Evolutionary conservation across 2,888 invertebrate species (phyloP).

Genomic region (Tetropium fuscum): DNA sequence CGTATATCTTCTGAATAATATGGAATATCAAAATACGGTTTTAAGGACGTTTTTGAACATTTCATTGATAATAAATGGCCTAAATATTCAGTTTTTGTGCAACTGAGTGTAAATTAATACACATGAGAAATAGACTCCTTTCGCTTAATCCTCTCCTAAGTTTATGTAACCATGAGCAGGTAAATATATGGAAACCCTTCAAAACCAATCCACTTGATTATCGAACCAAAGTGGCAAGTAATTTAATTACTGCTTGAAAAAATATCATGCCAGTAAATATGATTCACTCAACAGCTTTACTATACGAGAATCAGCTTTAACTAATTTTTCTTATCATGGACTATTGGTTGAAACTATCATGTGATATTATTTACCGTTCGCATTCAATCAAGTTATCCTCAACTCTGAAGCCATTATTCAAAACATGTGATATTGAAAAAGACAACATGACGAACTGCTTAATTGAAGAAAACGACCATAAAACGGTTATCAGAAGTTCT

Average conservation of each 20-base stretch:
- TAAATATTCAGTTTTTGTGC: no score
- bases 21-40: no score
- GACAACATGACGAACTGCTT: slow-evolving; percentile 33
- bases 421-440: slow-evolving; percentile 29
- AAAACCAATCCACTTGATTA: slow-evolving; percentile 1
- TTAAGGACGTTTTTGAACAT: no score
- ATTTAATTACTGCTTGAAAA: slow-evolving; percentile 6
- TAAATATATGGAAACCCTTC: slow-evolving; percentile 11
- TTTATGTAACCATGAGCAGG: slow-evolving; percentile 1
- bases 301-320: background rate
- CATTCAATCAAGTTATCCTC: slow-evolving; percentile 40
- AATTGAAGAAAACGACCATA: slow-evolving; percentile 31
- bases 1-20: no score
- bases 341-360: slow-evolving; percentile 49
- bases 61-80: no score
- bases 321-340: slow-evolving; percentile 38
- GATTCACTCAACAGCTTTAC: background rate
- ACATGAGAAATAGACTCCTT: background rate
- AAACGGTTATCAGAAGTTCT: background rate
- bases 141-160: background rate
- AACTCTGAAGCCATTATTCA: slow-evolving; percentile 43
- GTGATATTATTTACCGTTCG: slow-evolving; percentile 44
- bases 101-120: background rate
- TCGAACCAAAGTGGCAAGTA: background rate
- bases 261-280: slow-evolving; percentile 1